phyloP scores from a whole-genome alignment of 2,797 vertebrate species.

The Aselliscus stoliczkanus region DNA sequence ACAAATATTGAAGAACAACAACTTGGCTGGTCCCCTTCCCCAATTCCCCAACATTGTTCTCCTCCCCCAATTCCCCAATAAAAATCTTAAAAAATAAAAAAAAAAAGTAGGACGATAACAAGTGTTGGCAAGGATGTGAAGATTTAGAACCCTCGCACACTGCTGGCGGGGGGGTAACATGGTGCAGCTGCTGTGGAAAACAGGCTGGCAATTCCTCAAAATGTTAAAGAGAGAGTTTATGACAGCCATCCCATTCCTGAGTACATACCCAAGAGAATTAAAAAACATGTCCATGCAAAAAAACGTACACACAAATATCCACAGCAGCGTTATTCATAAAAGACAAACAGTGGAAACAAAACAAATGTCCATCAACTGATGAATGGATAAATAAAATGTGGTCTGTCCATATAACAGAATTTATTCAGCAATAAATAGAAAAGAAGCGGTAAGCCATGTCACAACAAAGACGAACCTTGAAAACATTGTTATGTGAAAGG shows the following conservation, averaged over 20 bases:
- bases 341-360: neutral
- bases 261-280: neutral
- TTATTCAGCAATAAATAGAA: neutral
- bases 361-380: neutral
- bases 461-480: neutral
- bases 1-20: no score
- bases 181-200: neutral
- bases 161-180: neutral
- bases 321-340: neutral
- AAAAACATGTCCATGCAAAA: neutral
- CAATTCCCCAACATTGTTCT: no score
- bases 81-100: no score
- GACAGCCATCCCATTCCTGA: neutral
- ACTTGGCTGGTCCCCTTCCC: no score
- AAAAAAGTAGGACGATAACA: neutral
- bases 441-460: no score
- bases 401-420: fast-evolving
- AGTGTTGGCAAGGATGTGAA: neutral
- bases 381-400: neutral
- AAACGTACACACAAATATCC: neutral
- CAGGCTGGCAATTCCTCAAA: no score
- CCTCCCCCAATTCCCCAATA: no score
- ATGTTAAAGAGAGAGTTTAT: neutral
- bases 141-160: fast-evolving
- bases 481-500: neutral